phyloP scores from a whole-genome alignment of 2,888 invertebrate genomes.

The Ecliptopera silaceata region DNA sequence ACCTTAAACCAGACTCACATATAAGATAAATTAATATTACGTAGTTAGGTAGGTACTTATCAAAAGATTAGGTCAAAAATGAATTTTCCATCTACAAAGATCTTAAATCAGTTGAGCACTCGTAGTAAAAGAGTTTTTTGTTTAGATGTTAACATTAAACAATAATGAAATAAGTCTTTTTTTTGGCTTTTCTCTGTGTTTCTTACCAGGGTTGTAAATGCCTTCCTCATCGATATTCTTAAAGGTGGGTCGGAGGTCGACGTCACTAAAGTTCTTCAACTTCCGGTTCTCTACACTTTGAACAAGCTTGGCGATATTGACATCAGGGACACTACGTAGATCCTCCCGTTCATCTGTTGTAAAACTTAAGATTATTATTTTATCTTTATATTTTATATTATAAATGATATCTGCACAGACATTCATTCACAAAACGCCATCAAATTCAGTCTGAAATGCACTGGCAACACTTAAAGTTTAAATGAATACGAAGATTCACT shows the following conservation, averaged over 20 bases:
- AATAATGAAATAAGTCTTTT: background rate
- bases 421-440: too few species aligned
- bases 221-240: conserved; percentile 77
- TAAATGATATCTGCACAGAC: too few species aligned
- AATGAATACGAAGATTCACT: too few species aligned
- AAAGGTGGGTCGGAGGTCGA: conserved; percentile 69
- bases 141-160: background rate
- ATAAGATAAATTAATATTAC: background rate
- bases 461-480: too few species aligned
- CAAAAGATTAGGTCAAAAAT: too few species aligned
- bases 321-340: conserved; percentile 71
- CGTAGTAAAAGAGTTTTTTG: too few species aligned
- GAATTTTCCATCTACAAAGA: too few species aligned
- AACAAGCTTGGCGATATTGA: conserved; percentile 75
- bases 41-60: too few species aligned
- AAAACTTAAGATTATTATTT: conserved; percentile 2
- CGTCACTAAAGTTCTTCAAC: conserved; percentile 63
- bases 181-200: background rate
- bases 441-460: too few species aligned
- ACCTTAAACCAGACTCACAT: conserved; percentile 44
- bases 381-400: background rate
- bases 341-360: conserved; percentile 75
- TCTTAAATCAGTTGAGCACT: too few species aligned
- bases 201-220: conserved; percentile 71
- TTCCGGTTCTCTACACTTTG: conserved; percentile 66